Base-by-base conservation (phyloP, 2,113 vertebrate genomes). In the Gadus macrocephalus region DNA sequence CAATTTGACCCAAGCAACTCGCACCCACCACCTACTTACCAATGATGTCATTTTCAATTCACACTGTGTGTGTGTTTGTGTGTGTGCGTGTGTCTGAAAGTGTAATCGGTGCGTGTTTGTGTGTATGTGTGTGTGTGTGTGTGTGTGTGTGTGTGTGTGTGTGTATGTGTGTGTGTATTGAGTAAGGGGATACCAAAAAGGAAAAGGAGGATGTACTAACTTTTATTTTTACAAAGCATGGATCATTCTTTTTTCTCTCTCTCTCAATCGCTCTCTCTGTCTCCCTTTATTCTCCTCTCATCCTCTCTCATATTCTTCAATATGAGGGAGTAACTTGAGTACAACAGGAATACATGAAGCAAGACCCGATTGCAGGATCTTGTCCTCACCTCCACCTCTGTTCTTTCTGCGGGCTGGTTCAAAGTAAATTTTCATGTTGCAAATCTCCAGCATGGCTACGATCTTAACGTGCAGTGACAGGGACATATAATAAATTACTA, bases 251-350 rank as follows among this genome's bases (percentile, higher is more conserved):
- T 22, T 68, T 22, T 60, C 55, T 60, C 3, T n/a, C 25, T 25
- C 25, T 25, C 25, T 25, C 25, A 25, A 25, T 25, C 25, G 25
- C 15, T 64, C 64, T 66, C 53, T 19, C 75, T 77, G 53, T 59
- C 49, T 66, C 69, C 59, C 31, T 35, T 35, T 25, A 3, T 25
- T 27, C 20, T 64, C 60, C n/a, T 62, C 49, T 49, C 67, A 2
- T 14, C 22, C 27, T 22, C 22, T 49, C 14, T 15, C 22, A 56
- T 62, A 58, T 58, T 58, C n/a, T 58, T 58, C 11, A 35, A 35
- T 35, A 6, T 49, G 42, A 49, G 6, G 42, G 42, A 49, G 42
- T 11, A 49, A 12, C 8, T 49, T 49, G 25, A 25, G 2, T 25
- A 25, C 25, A 25, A 25, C 31, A 6, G 31, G 31, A 35, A 35